phyloP scores from a whole-genome alignment of 1,140 invertebrate species.

The Eriosoma lanigerum region DNA sequence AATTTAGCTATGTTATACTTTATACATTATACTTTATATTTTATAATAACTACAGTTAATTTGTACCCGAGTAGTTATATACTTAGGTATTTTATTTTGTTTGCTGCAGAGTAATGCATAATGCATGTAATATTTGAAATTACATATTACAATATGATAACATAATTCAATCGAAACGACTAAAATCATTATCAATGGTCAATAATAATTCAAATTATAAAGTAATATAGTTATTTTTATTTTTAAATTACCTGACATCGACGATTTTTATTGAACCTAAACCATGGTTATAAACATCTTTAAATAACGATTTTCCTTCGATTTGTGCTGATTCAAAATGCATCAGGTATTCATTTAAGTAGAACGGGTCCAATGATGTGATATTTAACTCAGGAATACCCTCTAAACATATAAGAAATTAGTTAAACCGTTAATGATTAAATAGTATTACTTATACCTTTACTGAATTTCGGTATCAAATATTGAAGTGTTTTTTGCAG shows the following conservation, averaged over 20 bases:
- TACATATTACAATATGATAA: no score
- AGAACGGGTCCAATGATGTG: constrained; percentile 54
- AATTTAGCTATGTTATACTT: no score
- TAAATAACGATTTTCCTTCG: constrained; percentile 54
- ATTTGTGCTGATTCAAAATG: constrained; percentile 54
- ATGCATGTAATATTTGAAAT: no score
- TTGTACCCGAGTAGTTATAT: no score
- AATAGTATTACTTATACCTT: constrained; percentile 49
- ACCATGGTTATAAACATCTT: constrained; percentile 54
- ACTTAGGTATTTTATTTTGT: no score
- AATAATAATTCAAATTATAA: no score
- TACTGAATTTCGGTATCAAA: constrained; percentile 54
- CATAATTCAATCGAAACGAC: no score
- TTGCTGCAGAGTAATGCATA: no score
- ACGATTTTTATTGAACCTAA: constrained; percentile 53
- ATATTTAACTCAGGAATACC: constrained; percentile 53
- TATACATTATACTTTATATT: no score
- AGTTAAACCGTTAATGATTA: background rate
- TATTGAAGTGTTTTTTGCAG: constrained; percentile 54
- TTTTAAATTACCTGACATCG: constrained; percentile 54
- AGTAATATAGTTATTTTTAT: no score
- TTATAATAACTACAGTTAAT: no score
- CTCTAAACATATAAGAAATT: background rate
- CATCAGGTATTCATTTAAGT: constrained; percentile 54
- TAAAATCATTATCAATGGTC: no score